Evolutionary conservation across 2,113 vertebrate genomes (phyloP).

Genomic region (Calonectris borealis): DNA sequence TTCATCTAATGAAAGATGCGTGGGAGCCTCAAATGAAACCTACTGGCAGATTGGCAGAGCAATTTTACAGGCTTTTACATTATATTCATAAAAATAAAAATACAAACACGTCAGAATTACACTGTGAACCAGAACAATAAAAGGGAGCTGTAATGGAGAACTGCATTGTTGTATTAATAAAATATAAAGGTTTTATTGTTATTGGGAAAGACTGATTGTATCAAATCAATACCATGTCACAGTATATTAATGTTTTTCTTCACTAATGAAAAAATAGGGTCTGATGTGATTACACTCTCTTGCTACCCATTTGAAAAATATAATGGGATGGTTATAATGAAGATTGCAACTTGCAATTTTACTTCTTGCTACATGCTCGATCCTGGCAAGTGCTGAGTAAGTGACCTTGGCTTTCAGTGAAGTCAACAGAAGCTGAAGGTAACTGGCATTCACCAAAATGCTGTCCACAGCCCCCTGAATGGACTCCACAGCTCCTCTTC

Average conservation of each 20-base stretch:
- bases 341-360: slow-evolving; percentile 18
- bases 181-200: slow-evolving; percentile 68
- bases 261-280: slow-evolving; percentile 47
- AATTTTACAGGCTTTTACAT: slow-evolving; percentile 39
- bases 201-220: slow-evolving; percentile 59
- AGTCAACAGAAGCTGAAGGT: background rate
- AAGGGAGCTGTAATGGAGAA: slow-evolving; percentile 41
- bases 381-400: background rate
- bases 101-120: slow-evolving; percentile 21
- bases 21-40: background rate
- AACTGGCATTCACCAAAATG: background rate
- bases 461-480: background rate
- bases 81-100: slow-evolving; percentile 57
- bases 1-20: slow-evolving; percentile 25
- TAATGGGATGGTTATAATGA: slow-evolving; percentile 32
- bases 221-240: slow-evolving; percentile 64
- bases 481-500: background rate
- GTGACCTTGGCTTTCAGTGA: background rate
- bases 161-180: slow-evolving; percentile 65
- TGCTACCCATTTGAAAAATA: slow-evolving; percentile 19
- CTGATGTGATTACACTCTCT: slow-evolving; percentile 27
- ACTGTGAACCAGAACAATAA: slow-evolving; percentile 50
- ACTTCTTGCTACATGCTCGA: background rate
- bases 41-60: background rate
- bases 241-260: slow-evolving; percentile 55